phyloP scores from a whole-genome alignment of 2,888 invertebrate genomes.

The Chymomyza amoena region DNA sequence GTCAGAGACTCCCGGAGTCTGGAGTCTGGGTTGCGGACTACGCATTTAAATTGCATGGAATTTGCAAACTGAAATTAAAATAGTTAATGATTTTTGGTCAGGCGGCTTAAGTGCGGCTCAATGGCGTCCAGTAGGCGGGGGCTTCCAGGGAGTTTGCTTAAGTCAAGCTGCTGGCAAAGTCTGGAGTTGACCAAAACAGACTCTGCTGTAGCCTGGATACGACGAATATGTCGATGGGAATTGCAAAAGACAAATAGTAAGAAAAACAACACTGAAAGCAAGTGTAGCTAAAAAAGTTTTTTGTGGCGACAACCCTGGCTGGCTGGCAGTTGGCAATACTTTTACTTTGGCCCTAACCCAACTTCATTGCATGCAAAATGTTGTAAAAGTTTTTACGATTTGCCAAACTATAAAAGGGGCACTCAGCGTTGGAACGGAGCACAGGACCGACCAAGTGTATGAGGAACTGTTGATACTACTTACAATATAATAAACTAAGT shows the following conservation, averaged over 20 bases:
- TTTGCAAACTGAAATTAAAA: constrained; percentile 72
- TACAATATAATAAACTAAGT: constrained; percentile 72
- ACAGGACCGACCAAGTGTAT: neutral
- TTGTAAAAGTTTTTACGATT: constrained; percentile 70
- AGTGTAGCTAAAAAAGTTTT: neutral
- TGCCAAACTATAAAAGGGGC: constrained; percentile 66
- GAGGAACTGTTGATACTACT: constrained; percentile 54
- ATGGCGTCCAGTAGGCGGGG: constrained; percentile 19
- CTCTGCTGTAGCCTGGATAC: constrained; percentile 35
- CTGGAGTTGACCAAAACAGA: neutral
- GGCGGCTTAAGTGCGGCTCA: constrained; percentile 61
- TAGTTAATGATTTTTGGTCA: constrained; percentile 71
- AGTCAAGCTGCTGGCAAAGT: neutral
- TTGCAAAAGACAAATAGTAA: constrained; percentile 11
- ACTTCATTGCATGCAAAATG: constrained; percentile 59
- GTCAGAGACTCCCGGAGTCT: too few relatives aligned
- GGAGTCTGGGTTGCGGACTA: constrained; percentile 25
- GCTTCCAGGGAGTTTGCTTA: neutral
- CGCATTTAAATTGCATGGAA: constrained; percentile 69
- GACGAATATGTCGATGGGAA: neutral
- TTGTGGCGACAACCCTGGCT: constrained; percentile 52
- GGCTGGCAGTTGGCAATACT: constrained; percentile 27
- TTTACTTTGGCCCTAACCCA: neutral
- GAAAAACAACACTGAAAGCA: constrained; percentile 2
- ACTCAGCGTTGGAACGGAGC: neutral